A percentile compares a stretch with the other conserved stretches of the same genome.
These are phyloP conservation scores for Lordiphosa andalusiaca DNA, from an alignment of 2,888 invertebrate species.

Conservation along the genomic window DNA sequence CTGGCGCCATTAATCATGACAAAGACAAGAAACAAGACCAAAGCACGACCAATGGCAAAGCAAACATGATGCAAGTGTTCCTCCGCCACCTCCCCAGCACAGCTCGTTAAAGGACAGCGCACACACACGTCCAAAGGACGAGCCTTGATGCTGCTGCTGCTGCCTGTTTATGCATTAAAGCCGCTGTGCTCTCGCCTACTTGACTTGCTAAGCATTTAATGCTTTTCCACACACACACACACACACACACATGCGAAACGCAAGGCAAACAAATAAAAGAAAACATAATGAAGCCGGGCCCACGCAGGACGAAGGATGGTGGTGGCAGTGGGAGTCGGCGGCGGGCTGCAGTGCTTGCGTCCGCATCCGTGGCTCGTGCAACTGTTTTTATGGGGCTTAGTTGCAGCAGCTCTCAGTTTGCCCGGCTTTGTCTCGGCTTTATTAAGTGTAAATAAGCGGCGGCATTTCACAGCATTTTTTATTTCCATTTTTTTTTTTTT, in stretches of 20 bases:
- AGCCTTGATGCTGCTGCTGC: constrained; percentile 18
- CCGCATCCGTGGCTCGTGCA: constrained; percentile 16
- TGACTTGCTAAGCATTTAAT: constrained; percentile 59
- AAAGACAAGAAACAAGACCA: constrained; percentile 50
- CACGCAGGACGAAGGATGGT: constrained; percentile 7
- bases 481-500: too few species aligned
- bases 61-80: constrained; percentile 36
- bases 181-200: constrained; percentile 33
- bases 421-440: constrained; percentile 48
- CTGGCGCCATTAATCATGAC: constrained; percentile 70
- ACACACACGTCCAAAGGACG: background rate
- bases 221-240: constrained; percentile 42
- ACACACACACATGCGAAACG: constrained; percentile 40
- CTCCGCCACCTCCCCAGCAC: background rate
- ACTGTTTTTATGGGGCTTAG: constrained; percentile 35
- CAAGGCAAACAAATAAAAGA: constrained; percentile 51
- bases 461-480: constrained; percentile 54
- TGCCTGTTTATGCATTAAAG: constrained; percentile 40
- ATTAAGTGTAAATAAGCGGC: constrained; percentile 70
- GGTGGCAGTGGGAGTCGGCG: constrained; percentile 9
- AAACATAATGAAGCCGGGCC: constrained; percentile 48
- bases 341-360: constrained; percentile 26
- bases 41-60: constrained; percentile 43
- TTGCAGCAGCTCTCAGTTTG: constrained; percentile 19
- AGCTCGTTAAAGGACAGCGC: constrained; percentile 57